Evolutionary conservation across 2,797 vertebrate genomes (phyloP).

Genomic region (Falco peregrinus): DNA sequence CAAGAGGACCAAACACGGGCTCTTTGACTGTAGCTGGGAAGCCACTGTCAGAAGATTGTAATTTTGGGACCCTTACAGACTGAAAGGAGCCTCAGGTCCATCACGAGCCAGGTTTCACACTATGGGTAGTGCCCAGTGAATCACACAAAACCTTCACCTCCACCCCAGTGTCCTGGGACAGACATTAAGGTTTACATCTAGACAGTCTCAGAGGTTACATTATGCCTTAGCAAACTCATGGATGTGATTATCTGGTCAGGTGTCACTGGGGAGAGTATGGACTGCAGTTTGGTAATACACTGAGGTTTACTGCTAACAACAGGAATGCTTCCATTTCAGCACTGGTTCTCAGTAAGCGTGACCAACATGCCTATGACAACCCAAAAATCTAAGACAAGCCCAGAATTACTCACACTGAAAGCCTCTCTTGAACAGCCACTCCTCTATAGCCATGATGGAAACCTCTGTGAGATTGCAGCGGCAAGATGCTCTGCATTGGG

Average conservation of each 20-base stretch:
- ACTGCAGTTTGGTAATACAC: not conserved
- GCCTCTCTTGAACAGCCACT: not conserved
- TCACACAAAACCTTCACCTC: not conserved
- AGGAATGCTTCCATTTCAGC: not conserved
- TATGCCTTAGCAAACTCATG: not conserved
- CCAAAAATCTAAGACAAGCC: not conserved
- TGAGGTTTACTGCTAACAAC: not conserved
- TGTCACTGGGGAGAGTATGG: not conserved
- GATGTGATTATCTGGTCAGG: not conserved
- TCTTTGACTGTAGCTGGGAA: not conserved
- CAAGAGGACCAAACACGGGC: rapidly evolving
- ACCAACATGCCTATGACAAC: not conserved
- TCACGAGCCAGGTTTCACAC: not conserved
- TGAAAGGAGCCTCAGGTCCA: not conserved
- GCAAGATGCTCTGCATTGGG: not conserved
- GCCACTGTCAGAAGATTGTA: not conserved
- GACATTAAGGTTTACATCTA: not conserved
- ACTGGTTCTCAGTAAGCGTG: not conserved
- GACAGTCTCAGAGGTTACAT: not conserved
- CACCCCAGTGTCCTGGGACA: not conserved
- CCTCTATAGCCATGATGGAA: not conserved
- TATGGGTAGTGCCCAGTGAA: not conserved
- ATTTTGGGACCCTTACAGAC: not conserved
- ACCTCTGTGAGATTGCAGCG: not conserved
- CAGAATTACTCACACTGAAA: not conserved